These are phyloP conservation scores for Rhizoglyphus robini DNA, from an alignment of 1,140 invertebrate genomes.

Conservation along the genomic window DNA sequence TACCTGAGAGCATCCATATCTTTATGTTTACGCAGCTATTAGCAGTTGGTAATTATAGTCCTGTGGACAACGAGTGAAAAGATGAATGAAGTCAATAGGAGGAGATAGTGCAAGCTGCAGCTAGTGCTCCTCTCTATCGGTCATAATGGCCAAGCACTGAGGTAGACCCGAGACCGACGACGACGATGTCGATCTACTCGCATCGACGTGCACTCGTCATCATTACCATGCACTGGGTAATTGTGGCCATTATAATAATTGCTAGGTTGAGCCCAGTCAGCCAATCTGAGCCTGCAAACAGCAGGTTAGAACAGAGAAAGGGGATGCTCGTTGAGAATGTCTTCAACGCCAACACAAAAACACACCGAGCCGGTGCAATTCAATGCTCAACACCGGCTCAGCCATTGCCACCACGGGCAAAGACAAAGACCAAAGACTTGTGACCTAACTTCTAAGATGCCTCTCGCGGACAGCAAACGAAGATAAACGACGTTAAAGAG, in stretches of 20 bases:
- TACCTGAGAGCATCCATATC: conserved; percentile 7
- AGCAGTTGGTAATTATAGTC: conserved; percentile 14
- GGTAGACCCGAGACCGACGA: not conserved
- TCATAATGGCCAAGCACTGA: not conserved
- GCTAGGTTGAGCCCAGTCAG: not conserved
- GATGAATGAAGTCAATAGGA: conserved; percentile 11
- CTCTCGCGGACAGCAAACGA: no score
- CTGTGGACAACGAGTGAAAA: not conserved
- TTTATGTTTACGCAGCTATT: conserved; percentile 13
- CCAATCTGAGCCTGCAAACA: not conserved
- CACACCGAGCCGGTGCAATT: no score
- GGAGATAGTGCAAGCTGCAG: not conserved
- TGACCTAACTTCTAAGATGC: no score
- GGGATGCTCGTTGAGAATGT: not conserved
- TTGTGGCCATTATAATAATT: conserved; percentile 14
- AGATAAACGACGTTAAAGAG: no score
- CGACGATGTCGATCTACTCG: not conserved
- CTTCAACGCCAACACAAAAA: not conserved
- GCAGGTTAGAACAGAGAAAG: not conserved
- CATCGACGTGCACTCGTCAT: no score
- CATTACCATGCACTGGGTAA: not conserved
- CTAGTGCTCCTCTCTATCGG: not conserved
- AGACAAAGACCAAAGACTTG: no score
- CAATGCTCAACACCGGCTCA: no score
- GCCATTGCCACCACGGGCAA: no score